These are phyloP conservation scores for Cetoscarus ocellatus DNA, from an alignment of 2,797 vertebrate genomes.

Conservation along the genomic window DNA sequence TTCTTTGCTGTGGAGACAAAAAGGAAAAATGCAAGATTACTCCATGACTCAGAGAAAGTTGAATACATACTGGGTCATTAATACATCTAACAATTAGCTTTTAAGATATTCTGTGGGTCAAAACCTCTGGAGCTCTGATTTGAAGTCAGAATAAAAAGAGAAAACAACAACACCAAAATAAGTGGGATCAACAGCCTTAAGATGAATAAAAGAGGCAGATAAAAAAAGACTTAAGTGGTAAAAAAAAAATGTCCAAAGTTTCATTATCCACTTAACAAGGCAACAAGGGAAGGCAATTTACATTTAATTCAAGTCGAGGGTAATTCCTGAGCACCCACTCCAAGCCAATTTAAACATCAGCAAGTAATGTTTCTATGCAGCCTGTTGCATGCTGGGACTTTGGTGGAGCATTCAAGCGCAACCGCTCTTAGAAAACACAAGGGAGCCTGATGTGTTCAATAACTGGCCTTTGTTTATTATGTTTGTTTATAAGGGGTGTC, in stretches of 20 bases:
- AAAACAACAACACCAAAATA: too few relatives aligned
- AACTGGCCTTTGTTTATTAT: not conserved
- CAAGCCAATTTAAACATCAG: constrained; percentile 26
- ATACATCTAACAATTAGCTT: too few relatives aligned
- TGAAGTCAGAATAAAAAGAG: not conserved
- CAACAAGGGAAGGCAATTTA: constrained; percentile 13
- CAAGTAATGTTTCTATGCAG: constrained; percentile 9
- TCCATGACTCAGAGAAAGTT: constrained; percentile 5
- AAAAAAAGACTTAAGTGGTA: not conserved
- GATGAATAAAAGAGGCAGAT: not conserved
- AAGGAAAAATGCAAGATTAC: constrained; percentile 18
- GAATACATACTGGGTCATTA: too few relatives aligned
- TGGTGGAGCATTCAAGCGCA: constrained; percentile 12
- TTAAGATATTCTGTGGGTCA: not conserved
- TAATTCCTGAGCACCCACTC: constrained; percentile 15
- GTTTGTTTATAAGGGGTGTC: not conserved
- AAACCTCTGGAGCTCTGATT: not conserved
- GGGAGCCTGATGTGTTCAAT: not conserved
- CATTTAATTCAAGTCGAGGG: constrained; percentile 17
- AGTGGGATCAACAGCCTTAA: not conserved
- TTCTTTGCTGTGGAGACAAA: constrained; percentile 89
- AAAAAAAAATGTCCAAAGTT: constrained; percentile 9
- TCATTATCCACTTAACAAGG: constrained; percentile 17
- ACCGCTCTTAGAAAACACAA: not conserved
- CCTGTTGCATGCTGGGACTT: not conserved